Evolutionary conservation across 2,888 invertebrate species (phyloP), one percentile per base, ranked within the genome.

Genomic region (Anagyrus pseudococci): DNA sequence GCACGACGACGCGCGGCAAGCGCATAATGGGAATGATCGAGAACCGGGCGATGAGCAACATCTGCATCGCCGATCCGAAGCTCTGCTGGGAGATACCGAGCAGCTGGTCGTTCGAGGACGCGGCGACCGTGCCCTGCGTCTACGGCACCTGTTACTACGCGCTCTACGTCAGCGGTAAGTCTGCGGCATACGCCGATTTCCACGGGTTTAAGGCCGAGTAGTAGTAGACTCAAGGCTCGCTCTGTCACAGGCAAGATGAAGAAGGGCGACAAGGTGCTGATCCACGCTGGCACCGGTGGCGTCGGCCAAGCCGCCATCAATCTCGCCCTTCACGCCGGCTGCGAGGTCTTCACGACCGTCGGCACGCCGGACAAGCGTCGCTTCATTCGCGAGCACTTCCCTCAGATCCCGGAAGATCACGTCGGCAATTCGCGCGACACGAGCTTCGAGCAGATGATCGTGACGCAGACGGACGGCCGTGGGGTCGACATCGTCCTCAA

Each of bases 401-500:
- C 89, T 0, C 74, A 80, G 67, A 87, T 83, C 20, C 74, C 76
- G 4, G 87, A 88, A 25, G 73, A 80, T 48, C 86, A 93, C 75
- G 94, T 98, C 74, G 92, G 93, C 23, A 93, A 95, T 80, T 94
- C 96, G 13, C 87, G 94, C 72, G 91, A 95, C 76, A 85, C 89
- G 0, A 88, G 90, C 0, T 98, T 98, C 80, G 96, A 97, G 78
- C 86, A 88, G 68, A 88, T 96, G 86, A 86, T 98, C 57, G 85
- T 90, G 71, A 84, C 83, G 47, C 86, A 88, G 73, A 97, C 97
- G 0, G 84, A 89, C 4, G 96, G 97, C 15, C 85, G 85, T 70
- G 96, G 97, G 44, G 97, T 98, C 0, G 93, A 98, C 75, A 82
- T 96, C 57, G 92, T 98, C 0, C 84, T 98, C 10, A 98, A 98